Base-by-base conservation (phyloP, 2,797 vertebrate species). In the Sebastes paucispinis region DNA sequence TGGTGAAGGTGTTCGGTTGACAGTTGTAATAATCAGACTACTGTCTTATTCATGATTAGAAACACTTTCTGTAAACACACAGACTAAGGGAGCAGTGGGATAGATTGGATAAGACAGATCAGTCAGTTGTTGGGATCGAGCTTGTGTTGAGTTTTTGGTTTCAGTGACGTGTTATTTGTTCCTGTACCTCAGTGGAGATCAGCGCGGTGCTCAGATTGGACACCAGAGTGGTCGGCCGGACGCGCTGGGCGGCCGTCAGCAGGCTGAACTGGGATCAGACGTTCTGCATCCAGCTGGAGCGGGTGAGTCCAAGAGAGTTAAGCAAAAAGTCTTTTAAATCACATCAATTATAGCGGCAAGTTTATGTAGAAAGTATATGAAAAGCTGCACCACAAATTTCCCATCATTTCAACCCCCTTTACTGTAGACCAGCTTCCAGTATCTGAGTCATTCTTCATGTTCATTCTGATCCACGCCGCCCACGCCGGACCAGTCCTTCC, bases 151-250 rank as follows among this genome's bases (percentile, higher is more conserved):
- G 13, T 5, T 11, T 47, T 47, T 25, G 22, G 16, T 10, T 55
- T 25, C 43, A 5, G 54, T 80, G 43, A 32, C 3, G 1, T 11
- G 6, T 72, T 59, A 1, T 29, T 5, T 39, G 25, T 36, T 36
- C 54, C 11, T 58, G 29, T 54, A 39, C 65, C 12, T 31, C 83
- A 92, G 95, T 77, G 3, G 97, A 98, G 75, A 93, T 97, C 68
- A 92, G 97, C 24, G 97, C 96, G 0, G 94, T 96, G 65, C 94
- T 99, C 63, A 95, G 97, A 77, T 93, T 98, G 73, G 97, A 98
- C 86, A 96, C 96, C 80, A 96, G 96, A 27, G 69, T 89, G 1
- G 96, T 97, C 27, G 97, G 96, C 16, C 95, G 95, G 74, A 98
- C 97, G 0, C 89, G 82, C 73, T 98, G 97, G 97, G 96, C 94